Conservation (phyloP, 2,113 vertebrate genomes). For the Urocolius indicus region DNA sequence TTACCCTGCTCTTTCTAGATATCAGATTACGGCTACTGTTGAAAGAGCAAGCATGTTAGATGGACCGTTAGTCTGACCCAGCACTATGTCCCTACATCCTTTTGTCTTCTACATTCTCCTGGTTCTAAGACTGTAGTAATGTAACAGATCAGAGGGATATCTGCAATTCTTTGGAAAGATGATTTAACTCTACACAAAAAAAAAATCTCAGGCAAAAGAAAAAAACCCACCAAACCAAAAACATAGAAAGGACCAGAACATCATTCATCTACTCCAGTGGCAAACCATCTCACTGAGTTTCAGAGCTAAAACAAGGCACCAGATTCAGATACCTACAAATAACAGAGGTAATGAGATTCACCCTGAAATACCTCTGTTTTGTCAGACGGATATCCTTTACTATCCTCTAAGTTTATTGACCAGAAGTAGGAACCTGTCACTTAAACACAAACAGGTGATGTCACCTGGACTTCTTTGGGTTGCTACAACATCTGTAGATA, state of each 20-base stretch:
- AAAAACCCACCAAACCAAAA: too few relatives aligned
- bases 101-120: not conserved
- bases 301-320: not conserved
- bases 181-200: too few relatives aligned
- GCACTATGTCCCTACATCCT: not conserved
- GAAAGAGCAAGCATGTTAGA: rapidly evolving
- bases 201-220: not conserved
- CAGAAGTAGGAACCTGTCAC: not conserved
- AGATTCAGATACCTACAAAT: not conserved
- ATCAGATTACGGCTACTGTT: not conserved
- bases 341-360: not conserved
- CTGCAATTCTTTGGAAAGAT: not conserved
- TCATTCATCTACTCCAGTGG: not conserved
- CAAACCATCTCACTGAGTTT: not conserved
- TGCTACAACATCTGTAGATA: not conserved
- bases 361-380: not conserved
- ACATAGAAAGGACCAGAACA: not conserved
- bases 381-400: not conserved
- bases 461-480: not conserved
- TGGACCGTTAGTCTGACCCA: not conserved
- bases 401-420: not conserved
- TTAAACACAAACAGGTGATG: not conserved
- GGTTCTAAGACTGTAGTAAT: not conserved
- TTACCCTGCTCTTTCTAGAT: not conserved
- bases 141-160: not conserved